Conservation (phyloP, 2,888 invertebrate species). For the Lamellibrachia satsuma region DNA sequence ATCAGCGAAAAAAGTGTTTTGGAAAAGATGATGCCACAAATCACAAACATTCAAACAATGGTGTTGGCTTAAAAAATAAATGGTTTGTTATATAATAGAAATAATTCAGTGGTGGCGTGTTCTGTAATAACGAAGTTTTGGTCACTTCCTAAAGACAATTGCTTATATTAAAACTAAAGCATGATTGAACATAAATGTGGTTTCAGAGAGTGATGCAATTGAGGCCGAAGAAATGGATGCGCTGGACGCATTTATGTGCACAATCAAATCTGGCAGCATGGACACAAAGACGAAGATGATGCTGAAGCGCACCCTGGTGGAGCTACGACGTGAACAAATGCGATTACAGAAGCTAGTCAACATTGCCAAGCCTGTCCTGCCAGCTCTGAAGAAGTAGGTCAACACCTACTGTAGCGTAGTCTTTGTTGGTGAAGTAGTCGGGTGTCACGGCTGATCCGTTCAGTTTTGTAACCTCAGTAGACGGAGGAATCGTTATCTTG, state of each 20-base stretch:
- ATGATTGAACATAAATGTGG: not conserved
- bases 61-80: too few species aligned
- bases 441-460: not conserved
- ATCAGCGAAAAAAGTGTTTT: too few species aligned
- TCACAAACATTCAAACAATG: too few species aligned
- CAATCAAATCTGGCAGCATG: constrained; percentile 64
- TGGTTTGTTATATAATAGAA: too few species aligned
- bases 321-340: constrained; percentile 76
- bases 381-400: not conserved
- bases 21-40: too few species aligned
- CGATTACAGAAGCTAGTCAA: constrained; percentile 78
- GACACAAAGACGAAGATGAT: constrained; percentile 66
- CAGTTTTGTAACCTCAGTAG: not conserved
- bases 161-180: too few species aligned
- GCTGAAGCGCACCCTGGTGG: constrained; percentile 71
- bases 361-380: constrained; percentile 68
- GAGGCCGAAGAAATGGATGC: constrained; percentile 71
- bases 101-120: too few species aligned
- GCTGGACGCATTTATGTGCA: constrained; percentile 83
- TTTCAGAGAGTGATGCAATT: not conserved
- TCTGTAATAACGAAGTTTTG: too few species aligned
- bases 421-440: not conserved
- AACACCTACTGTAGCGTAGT: not conserved
- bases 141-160: too few species aligned
- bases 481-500: not conserved